Conservation (phyloP, 2,113 vertebrate species). For the Pardalotus punctatus region DNA sequence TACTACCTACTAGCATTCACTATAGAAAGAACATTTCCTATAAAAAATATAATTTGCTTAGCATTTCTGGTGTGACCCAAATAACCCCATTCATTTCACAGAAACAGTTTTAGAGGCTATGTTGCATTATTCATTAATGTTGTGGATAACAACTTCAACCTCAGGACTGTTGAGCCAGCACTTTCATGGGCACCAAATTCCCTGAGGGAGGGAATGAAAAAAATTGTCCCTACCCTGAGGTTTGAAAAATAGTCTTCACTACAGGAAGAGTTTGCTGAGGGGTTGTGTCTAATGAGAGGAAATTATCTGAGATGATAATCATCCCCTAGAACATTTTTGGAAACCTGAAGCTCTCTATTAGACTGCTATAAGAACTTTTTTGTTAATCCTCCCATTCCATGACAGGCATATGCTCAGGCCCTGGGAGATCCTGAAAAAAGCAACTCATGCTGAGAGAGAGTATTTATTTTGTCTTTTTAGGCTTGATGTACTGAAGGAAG, state of each 20-base stretch:
- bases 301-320: neutral
- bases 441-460: neutral
- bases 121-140: slow-evolving; percentile 60
- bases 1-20: slow-evolving; percentile 26
- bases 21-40: neutral
- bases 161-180: slow-evolving; percentile 38
- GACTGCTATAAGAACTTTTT: neutral
- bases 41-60: slow-evolving; percentile 56
- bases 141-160: slow-evolving; percentile 53
- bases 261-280: neutral
- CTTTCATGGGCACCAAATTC: slow-evolving; percentile 26
- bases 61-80: slow-evolving; percentile 57
- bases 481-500: neutral
- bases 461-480: neutral
- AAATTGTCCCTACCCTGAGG: neutral
- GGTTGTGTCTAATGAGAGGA: neutral
- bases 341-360: neutral
- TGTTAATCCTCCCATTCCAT: neutral
- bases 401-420: neutral
- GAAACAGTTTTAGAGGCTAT: slow-evolving; percentile 53
- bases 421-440: neutral
- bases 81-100: slow-evolving; percentile 65
- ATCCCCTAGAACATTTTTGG: neutral
- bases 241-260: slow-evolving; percentile 10
- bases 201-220: neutral